These are phyloP conservation scores for Melospiza georgiana DNA, from an alignment of 2,113 vertebrate genomes.

Conservation along the genomic window DNA sequence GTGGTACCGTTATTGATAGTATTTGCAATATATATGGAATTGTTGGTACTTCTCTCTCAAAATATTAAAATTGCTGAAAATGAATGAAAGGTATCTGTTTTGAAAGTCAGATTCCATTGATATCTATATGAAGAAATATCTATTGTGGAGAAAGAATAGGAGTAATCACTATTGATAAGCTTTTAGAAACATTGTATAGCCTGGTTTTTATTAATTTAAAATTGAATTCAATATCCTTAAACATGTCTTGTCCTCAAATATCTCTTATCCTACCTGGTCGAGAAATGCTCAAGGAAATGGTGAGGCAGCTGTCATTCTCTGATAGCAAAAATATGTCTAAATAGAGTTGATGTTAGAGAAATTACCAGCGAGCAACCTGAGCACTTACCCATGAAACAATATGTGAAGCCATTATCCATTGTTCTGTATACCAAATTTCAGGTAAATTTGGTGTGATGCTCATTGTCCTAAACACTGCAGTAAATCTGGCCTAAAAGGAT, in stretches of 20 bases:
- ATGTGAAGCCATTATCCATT: fast-evolving
- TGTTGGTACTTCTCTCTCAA: not conserved
- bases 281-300: not conserved
- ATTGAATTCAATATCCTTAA: not conserved
- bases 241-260: not conserved
- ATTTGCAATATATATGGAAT: not conserved
- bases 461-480: not conserved
- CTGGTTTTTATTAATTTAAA: not conserved
- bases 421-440: not conserved
- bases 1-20: not conserved
- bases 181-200: not conserved
- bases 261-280: not conserved
- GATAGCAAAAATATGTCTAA: not conserved
- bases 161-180: not conserved
- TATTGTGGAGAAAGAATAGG: not conserved
- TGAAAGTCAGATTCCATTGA: not conserved
- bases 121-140: not conserved
- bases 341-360: not conserved
- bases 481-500: not conserved
- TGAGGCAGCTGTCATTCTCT: not conserved
- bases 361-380: not conserved
- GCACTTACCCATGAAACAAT: not conserved
- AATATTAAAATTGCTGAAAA: not conserved
- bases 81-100: not conserved
- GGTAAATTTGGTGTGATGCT: not conserved